phyloP scores from a whole-genome alignment of 2,888 invertebrate genomes.

The Hemistola chrysoprasaria region DNA sequence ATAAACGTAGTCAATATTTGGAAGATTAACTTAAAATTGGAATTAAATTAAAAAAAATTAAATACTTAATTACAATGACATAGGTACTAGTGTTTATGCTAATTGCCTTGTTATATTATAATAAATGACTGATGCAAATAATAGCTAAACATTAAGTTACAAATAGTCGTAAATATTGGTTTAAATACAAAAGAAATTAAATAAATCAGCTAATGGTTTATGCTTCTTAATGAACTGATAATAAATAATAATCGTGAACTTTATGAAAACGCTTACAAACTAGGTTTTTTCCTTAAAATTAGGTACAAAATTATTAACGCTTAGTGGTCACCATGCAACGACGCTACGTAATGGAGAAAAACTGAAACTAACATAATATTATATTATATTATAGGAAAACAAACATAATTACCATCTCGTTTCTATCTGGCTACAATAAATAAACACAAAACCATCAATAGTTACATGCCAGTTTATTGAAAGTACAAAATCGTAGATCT shows the following conservation, averaged over 20 bases:
- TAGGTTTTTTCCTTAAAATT: slow-evolving; percentile 68
- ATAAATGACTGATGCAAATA: slow-evolving; percentile 75
- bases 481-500: slow-evolving; percentile 62
- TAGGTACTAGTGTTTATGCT: slow-evolving; percentile 75
- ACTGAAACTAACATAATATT: slow-evolving; percentile 60
- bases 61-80: slow-evolving; percentile 80
- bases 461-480: slow-evolving; percentile 68
- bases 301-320: slow-evolving; percentile 80
- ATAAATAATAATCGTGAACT: slow-evolving; percentile 81
- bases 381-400: slow-evolving; percentile 38
- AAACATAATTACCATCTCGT: slow-evolving; percentile 64
- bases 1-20: slow-evolving; percentile 72
- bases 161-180: slow-evolving; percentile 70
- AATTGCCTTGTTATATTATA: slow-evolving; percentile 76
- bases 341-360: slow-evolving; percentile 67
- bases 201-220: slow-evolving; percentile 78
- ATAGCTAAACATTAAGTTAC: slow-evolving; percentile 59
- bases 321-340: slow-evolving; percentile 73
- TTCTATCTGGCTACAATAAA: slow-evolving; percentile 49
- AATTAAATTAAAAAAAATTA: slow-evolving; percentile 80
- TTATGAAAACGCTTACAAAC: slow-evolving; percentile 75
- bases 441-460: slow-evolving; percentile 66
- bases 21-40: slow-evolving; percentile 76
- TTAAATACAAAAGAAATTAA: slow-evolving; percentile 81
- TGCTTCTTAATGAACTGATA: slow-evolving; percentile 80